Base-by-base conservation (phyloP, 2,113 vertebrate genomes). In the Talpa occidentalis region DNA sequence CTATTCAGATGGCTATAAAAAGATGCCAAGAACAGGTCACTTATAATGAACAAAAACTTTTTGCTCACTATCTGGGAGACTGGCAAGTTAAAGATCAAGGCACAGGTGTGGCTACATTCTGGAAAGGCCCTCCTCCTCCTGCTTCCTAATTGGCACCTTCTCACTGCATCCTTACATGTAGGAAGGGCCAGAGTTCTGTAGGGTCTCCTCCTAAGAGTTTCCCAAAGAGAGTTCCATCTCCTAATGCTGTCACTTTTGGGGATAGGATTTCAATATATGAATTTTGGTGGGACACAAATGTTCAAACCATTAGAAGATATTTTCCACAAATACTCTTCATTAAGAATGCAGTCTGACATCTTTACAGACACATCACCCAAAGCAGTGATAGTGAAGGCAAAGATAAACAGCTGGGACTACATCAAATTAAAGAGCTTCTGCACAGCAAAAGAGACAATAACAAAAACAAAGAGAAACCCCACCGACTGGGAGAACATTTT, bases 301-400 rank as follows among this genome's bases (percentile, higher is more conserved):
- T 84, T 77, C 37, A 60, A 42, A 49, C 10, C 30, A 79, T 35
- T 35, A 37, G 32, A 21, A 64, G 49, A 62, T 74, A 87, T 88
- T 92, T 85, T 56, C 79, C 67, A 85, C 26, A 88, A 81, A 87
- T 89, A 91, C 19, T 87, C n/a, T 89, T 49, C 78, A 60, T 78
- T 47, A 66, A 70, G 74, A 95, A 85, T 72, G 42, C 54, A 56
- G 21, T 22, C 54, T 56, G 54, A 56, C n/a, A n/a, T n/a, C n/a
- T n/a, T n/a, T n/a, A n/a, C n/a, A n/a, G n/a, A n/a, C n/a, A n/a
- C n/a, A n/a, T n/a, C n/a, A n/a, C n/a, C n/a, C n/a, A n/a, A n/a
- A n/a, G n/a, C n/a, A n/a, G n/a, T n/a, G n/a, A n/a, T n/a, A n/a
- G n/a, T n/a, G n/a, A n/a, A n/a, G n/a, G n/a, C n/a, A n/a, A n/a